Base-by-base conservation (phyloP, 2,888 invertebrate genomes). In the Parnassius smintheus region DNA sequence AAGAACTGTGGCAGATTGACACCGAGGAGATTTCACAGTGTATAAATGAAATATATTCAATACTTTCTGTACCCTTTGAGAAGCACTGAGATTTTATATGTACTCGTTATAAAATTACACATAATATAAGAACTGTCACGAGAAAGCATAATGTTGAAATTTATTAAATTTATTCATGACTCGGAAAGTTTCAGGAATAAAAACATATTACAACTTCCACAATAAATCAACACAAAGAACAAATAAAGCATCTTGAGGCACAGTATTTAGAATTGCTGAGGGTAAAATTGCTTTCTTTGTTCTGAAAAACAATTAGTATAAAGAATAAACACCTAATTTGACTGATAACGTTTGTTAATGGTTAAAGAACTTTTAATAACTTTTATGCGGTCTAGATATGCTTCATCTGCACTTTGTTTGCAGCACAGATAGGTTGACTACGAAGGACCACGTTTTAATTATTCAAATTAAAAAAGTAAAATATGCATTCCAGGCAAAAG, bases 131-230 rank as follows among this genome's bases (percentile, higher is more conserved):
- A 57, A 54, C 49, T 12, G 51, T 51, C 45, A 11, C 35, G 18
- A 46, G 56, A 55, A n/a, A 9, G 18, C 50, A 54, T 45, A 49
- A 58, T 54, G 62, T 58, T 58, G 49, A 55, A 41, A 54, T 54
- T 58, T 58, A 54, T 58, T 45, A 59, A 62, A 59, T 55, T 58
- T 62, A 58, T 62, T 63, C 59, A 63, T 59, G 50, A 55, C n/a
- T 59, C 46, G 51, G 54, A 45, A 63, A 63, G 62, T 62, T 62
- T 44, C 58, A 44, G 58, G 44, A 62, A 58, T 54, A 58, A 62
- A 62, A 63, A 63, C 62, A 63, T 59, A 54, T 50, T 50, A 59
- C 55, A 63, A 58, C 57, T 53, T 57, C 13, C 18, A 25, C 49
- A 54, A 59, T 63, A 63, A 63, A 63, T 63, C 62, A 63, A 55